Percentiles rank a stretch among this genome's conserved stretches.
These are phyloP conservation scores for Antedon mediterranea DNA, from an alignment of 53 echinoderm and acorn worm genomes.

Conservation along the genomic window DNA sequence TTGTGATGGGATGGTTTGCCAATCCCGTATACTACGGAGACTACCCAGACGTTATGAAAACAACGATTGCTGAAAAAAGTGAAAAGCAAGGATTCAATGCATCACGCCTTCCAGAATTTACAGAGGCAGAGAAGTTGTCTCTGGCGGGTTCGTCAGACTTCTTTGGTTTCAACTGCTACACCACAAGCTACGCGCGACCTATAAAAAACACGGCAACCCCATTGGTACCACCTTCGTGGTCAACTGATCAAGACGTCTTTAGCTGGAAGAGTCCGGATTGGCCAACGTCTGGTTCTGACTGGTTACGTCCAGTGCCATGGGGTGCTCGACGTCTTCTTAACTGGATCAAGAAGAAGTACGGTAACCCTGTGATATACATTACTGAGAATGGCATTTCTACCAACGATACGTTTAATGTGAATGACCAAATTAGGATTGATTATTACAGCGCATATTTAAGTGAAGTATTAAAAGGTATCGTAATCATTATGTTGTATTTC, in stretches of 20 bases:
- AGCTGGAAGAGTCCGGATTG: slow-evolving; percentile 11
- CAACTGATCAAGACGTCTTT: slow-evolving; percentile 25
- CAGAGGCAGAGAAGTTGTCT: slow-evolving; percentile 45
- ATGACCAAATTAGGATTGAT: slow-evolving; percentile 44
- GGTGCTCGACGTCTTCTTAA: slow-evolving; percentile 52
- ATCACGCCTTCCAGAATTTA: slow-evolving; percentile 71
- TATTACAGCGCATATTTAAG: slow-evolving; percentile 83
- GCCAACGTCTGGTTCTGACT: slow-evolving; percentile 36
- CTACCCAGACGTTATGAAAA: slow-evolving; percentile 78
- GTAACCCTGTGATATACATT: slow-evolving; percentile 44
- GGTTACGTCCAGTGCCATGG: slow-evolving; percentile 68
- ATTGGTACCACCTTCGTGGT: slow-evolving; percentile 5
- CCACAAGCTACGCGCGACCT: slow-evolving; percentile 25
- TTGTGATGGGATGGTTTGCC: slow-evolving; percentile 75
- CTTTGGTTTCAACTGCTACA: slow-evolving; percentile 80
- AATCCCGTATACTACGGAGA: slow-evolving; percentile 73
- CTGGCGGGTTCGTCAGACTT: slow-evolving; percentile 54
- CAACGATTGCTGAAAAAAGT: slow-evolving; percentile 49
- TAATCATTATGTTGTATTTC: too few species aligned
- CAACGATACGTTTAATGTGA: slow-evolving; percentile 39
- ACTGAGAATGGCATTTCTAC: slow-evolving; percentile 89
- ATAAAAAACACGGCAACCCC: background rate
- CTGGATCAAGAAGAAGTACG: slow-evolving; percentile 65
- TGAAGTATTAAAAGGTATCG: slow-evolving; percentile 84
- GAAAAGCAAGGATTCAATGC: slow-evolving; percentile 23